Evolutionary conservation across 2,888 invertebrate genomes (phyloP), one percentile per base, ranked within the genome.

Genomic region (Lypha dubia): DNA sequence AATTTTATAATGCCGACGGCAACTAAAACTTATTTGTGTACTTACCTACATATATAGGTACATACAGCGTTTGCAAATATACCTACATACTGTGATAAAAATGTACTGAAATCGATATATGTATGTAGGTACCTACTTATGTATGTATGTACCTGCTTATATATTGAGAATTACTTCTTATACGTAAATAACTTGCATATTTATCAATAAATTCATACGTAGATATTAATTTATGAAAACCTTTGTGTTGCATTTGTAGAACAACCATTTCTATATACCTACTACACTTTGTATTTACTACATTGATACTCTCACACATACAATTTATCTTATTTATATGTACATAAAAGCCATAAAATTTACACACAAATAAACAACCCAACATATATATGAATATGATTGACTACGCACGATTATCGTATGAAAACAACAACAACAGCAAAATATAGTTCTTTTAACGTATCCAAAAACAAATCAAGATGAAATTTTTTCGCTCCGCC

Each of bases 401-500:
- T 63, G 28, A 80, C 53, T 38, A 35, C 35, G 28, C 13, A 68
- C 11, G 20, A 65, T 17, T 76, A 38, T 41, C n/a, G 20, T 49
- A 44, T 9, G 20, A 49, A 15, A 38, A 15, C 35, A 73, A 79
- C 46, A 63, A 62, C 68, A 70, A 38, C n/a, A 62, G 44, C 7
- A n/a, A n/a, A n/a, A n/a, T n/a, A n/a, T n/a, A n/a, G n/a, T n/a
- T n/a, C n/a, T n/a, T n/a, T n/a, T n/a, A n/a, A n/a, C n/a, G n/a
- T n/a, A n/a, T n/a, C n/a, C 3, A 3, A 32, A 41, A 24, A 79
- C 79, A 84, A 86, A 85, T 68, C 67, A 84, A 67, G 44, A 74
- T 67, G 67, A 62, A 82, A 85, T 81, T 86, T 87, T 86, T 89
- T 89, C 89, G 92, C 92, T 90, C 92, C 92, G 92, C 92, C 92